Conservation (phyloP, 2,888 invertebrate species). For the Phyllotreta cruciferae region DNA sequence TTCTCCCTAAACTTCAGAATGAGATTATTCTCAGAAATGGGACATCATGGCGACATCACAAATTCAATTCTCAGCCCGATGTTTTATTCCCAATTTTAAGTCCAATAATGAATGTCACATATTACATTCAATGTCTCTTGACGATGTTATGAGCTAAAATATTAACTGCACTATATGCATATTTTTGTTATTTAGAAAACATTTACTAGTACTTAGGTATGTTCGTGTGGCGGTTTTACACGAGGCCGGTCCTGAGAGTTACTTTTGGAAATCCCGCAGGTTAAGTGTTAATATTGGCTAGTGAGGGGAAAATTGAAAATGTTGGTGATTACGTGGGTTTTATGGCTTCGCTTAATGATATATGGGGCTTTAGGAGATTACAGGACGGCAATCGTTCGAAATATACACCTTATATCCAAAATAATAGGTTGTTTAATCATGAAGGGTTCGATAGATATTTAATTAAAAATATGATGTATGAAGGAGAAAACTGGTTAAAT, state of each 20-base stretch:
- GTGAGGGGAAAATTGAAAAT: slow-evolving; percentile 29
- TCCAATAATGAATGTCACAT: no score
- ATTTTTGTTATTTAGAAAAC: no score
- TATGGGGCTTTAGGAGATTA: slow-evolving; percentile 20
- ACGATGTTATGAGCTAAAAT: no score
- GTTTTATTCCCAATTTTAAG: no score
- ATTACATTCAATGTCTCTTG: no score
- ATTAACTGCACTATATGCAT: no score
- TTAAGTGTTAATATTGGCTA: slow-evolving; percentile 29
- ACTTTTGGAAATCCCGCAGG: slow-evolving; percentile 26
- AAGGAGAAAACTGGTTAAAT: background rate
- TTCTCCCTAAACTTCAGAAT: no score
- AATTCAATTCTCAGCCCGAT: no score
- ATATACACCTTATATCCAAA: slow-evolving; percentile 13
- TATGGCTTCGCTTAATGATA: slow-evolving; percentile 27
- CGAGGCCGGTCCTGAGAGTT: slow-evolving; percentile 1
- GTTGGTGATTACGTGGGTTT: slow-evolving; percentile 29
- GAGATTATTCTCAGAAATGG: no score
- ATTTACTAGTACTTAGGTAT: no score
- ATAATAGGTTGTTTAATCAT: slow-evolving; percentile 1
- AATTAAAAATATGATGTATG: background rate
- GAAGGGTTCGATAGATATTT: background rate
- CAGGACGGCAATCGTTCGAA: slow-evolving; percentile 20
- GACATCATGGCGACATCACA: no score
- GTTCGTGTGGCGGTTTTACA: no score